A percentile compares a stretch with the other conserved stretches of the same genome.
Conservation (phyloP, 2,888 invertebrate species). For the Oxyscelio sp. region DNA sequence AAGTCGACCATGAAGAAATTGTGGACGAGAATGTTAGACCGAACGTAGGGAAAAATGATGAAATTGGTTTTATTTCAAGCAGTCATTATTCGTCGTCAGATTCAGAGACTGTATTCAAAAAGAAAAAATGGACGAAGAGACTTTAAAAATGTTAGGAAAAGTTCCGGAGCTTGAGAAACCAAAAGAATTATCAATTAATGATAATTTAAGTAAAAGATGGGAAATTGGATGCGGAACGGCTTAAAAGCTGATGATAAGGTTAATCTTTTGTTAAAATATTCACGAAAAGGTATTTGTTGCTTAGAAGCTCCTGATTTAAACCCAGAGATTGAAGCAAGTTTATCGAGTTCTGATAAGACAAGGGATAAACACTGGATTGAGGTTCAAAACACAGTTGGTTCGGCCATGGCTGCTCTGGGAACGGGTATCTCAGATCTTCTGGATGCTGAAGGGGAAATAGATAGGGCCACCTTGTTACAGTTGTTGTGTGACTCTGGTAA, state of each 20-base stretch:
- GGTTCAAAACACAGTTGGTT: neutral
- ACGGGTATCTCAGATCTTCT: neutral
- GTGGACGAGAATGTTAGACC: neutral
- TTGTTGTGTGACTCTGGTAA: constrained; percentile 17
- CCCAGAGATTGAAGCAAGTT: neutral
- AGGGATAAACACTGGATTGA: neutral
- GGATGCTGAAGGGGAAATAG: neutral
- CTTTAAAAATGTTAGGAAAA: neutral
- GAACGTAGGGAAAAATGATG: no score
- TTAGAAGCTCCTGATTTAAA: constrained; percentile 1
- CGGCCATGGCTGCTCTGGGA: neutral
- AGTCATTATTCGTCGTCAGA: neutral
- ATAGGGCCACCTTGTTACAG: neutral
- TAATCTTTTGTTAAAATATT: neutral
- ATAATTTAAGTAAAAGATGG: constrained; percentile 2
- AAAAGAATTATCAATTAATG: neutral
- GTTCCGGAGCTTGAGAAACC: neutral
- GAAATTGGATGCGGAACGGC: neutral
- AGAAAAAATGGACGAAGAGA: neutral
- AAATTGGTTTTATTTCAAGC: no score
- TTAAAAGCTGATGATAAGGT: neutral
- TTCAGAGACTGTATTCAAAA: neutral
- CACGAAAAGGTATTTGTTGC: neutral
- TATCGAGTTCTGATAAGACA: neutral
- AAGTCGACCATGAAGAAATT: neutral